Base-by-base conservation (phyloP, 2,888 invertebrate genomes). In the Torymus tubicola region DNA sequence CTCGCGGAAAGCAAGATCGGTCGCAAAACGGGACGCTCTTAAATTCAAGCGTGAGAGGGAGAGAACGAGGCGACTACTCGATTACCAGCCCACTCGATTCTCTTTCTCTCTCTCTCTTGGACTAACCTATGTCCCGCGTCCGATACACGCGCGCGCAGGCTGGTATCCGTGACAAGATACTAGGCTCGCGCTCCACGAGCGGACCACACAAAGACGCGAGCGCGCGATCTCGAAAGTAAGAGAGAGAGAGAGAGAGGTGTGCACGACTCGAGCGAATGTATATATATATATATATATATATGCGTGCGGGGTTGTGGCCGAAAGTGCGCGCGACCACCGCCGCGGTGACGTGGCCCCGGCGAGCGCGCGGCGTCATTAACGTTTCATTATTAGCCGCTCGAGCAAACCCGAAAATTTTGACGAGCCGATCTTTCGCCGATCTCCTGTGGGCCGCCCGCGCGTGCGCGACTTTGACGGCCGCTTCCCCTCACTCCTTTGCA, bases 81-180 rank as follows among this genome's bases (percentile, higher is more conserved):
- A 84, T 85, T 83, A 84, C 84, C 81, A 80, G 77, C 85, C 85
- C 85, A 85, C 85, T 84, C 85, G 74, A 80, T 79, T 82, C 74
- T 70, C 78, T 68, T 55, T 16, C 63, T 42, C 11, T 58, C 58
- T 16, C 24, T 5, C 57, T 60, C 80, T 78, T 80, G 81, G 80
- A 61, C 72, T 79, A 77, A 81, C 80, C 82, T 83, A 83, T 82
- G 81, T 81, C 73, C 78, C 82, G 76, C 72, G 79, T 64, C 76
- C 78, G 79, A 84, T 84, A 83, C 78, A 80, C 79, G 61, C 83
- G 81, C 82, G 18, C 12, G 76, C 81, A 74, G 80, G 76, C 81
- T 85, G 84, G 84, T 87, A 88, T 88, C 87, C 87, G 84, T 87
- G 88, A 88, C 88, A 88, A 87, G 87, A 87, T 86, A 87, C 87